Evolutionary conservation across 2,113 vertebrate genomes (phyloP), one percentile per base, ranked within the genome.

Genomic region (Ageneiosus marmoratus): DNA sequence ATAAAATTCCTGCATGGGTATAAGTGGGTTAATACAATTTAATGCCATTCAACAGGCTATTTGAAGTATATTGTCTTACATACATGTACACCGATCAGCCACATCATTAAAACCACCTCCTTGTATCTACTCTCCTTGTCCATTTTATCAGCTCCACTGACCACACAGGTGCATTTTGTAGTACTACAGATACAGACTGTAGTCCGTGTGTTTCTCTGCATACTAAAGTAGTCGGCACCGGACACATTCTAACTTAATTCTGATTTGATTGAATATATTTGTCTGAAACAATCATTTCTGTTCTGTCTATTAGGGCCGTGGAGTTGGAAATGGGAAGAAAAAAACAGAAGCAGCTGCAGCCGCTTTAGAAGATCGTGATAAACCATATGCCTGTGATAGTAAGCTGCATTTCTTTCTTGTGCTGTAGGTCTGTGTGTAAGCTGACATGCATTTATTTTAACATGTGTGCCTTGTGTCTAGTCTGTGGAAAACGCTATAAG

Each of bases 351-450:
- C 97, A 0, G 95, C 97, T 0, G 94, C 97, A 10, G 91, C 97
- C 1, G 94, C 94, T 0, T 67, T 94, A 83, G 97, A 99, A 89
- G 97, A 99, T 77, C 85, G 97, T 76, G 98, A 99, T 88, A 99
- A 99, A 56, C 98, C 98, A 0, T 98, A 99, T 46, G 97, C 98
- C 58, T 99, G 98, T 74, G 97, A 99, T 94, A 99, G 98, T 99
- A 92, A 98, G 98, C 97, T 77, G 1, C 60, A 27, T 41, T 60
- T 2, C 20, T 60, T 13, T 67, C 22, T 62, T 79, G 22, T 50
- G 2, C n/a, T 48, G 5, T 44, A n/a, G 60, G 46, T n/a, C 9
- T 32, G 58, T 79, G 24, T 46, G 20, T 22, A 41, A 73, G 29
- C 4, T 76, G 16, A 7, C 4, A 37, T 18, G 13, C 12, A 34